These are phyloP conservation scores for Diadophis punctatus DNA, from an alignment of 2,113 vertebrate species.

Conservation along the genomic window DNA sequence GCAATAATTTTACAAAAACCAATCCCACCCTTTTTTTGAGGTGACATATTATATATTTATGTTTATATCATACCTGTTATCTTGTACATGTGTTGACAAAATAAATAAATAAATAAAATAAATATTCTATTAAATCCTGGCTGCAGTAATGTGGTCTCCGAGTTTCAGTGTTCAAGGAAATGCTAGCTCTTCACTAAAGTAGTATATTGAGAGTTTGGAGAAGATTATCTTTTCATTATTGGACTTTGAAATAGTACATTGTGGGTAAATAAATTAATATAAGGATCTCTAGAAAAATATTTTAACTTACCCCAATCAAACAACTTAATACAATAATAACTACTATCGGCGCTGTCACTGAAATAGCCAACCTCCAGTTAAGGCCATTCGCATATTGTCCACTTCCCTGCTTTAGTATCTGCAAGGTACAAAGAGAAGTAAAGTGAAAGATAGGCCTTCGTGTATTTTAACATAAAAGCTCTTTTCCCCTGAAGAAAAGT, in stretches of 20 bases:
- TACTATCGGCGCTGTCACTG: too few species aligned
- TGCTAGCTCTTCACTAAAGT: background rate
- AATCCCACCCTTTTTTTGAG: background rate
- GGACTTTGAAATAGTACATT: too few species aligned
- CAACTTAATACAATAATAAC: too few species aligned
- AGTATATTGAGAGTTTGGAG: too few species aligned
- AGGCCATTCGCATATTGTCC: too few species aligned
- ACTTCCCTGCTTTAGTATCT: conserved; percentile 14
- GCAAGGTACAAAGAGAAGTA: conserved; percentile 10
- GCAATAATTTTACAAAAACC: background rate
- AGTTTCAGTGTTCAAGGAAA: background rate
- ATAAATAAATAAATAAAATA: too few species aligned
- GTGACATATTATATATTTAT: background rate
- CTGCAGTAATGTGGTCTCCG: background rate
- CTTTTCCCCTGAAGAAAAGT: too few species aligned
- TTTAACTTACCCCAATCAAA: conserved; percentile 46
- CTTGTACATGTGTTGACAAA: too few species aligned
- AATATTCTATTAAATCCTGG: background rate
- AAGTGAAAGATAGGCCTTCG: background rate
- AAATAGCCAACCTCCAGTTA: too few species aligned
- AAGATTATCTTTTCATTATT: too few species aligned
- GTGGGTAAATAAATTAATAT: background rate
- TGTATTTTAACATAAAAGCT: background rate
- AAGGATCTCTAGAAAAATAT: background rate
- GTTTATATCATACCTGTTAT: too few species aligned